These are phyloP conservation scores for Helobdella robusta DNA, from an alignment of 2,888 invertebrate genomes.

Conservation along the genomic window DNA sequence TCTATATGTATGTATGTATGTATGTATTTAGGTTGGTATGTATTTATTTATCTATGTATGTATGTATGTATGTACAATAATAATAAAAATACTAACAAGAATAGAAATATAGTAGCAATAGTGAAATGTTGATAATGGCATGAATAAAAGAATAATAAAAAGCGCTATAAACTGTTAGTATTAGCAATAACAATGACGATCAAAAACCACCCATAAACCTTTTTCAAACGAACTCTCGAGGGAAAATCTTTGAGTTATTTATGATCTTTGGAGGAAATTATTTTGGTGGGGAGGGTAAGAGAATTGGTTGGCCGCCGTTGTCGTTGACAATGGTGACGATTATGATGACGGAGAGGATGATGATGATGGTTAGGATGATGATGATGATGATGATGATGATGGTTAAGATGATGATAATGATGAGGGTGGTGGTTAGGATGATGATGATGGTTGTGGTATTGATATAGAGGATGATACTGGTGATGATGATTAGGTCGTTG, in stretches of 20 bases:
- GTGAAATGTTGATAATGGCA: background rate
- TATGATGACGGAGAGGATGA: slow-evolving; percentile 2
- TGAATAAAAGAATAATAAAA: background rate
- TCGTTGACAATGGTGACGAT: background rate
- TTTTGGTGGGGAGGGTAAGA: background rate
- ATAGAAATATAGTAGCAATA: background rate
- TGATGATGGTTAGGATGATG: background rate
- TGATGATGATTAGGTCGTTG: no score
- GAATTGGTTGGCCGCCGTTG: background rate
- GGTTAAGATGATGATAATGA: background rate
- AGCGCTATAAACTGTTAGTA: background rate
- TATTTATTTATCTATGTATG: background rate
- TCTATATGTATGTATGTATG: background rate
- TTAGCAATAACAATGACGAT: no score
- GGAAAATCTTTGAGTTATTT: slow-evolving; percentile 2
- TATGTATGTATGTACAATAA: background rate
- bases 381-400: slow-evolving; percentile 5
- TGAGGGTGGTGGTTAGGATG: background rate
- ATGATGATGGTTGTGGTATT: no score
- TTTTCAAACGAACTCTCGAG: no score
- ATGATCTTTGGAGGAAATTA: background rate
- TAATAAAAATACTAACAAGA: background rate
- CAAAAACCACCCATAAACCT: no score
- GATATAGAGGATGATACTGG: no score
- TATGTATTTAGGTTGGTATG: background rate